Conservation (phyloP, 2,113 vertebrate genomes). For the Peromyscus maniculatus region DNA sequence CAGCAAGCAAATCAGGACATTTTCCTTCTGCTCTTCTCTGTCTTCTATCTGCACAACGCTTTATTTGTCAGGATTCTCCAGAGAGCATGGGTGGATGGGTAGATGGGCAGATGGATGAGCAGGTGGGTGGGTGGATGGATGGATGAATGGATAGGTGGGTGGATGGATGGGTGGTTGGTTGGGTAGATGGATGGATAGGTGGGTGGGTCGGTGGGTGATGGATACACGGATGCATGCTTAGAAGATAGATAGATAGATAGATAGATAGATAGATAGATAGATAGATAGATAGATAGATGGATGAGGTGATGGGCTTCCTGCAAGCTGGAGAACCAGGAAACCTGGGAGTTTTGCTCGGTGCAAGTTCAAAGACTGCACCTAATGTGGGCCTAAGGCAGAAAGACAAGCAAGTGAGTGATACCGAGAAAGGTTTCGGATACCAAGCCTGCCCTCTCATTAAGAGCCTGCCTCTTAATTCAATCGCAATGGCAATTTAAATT, state of each 20-base stretch:
- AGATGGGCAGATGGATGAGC: neutral
- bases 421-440: neutral
- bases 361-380: neutral
- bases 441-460: neutral
- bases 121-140: fast-evolving
- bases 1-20: neutral
- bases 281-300: neutral
- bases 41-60: neutral
- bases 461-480: neutral
- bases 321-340: neutral
- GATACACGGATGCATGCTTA: too few relatives aligned
- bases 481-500: neutral
- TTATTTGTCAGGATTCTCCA: neutral
- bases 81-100: neutral
- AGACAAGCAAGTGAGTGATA: neutral
- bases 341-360: neutral
- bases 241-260: neutral
- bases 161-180: neutral
- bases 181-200: neutral
- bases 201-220: neutral
- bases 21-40: neutral
- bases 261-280: neutral
- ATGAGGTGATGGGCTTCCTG: too few relatives aligned
- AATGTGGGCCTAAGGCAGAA: neutral
- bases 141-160: too few relatives aligned